These are phyloP conservation scores for Chrysotoxum bicinctum DNA, from an alignment of 2,888 invertebrate species.

Conservation along the genomic window DNA sequence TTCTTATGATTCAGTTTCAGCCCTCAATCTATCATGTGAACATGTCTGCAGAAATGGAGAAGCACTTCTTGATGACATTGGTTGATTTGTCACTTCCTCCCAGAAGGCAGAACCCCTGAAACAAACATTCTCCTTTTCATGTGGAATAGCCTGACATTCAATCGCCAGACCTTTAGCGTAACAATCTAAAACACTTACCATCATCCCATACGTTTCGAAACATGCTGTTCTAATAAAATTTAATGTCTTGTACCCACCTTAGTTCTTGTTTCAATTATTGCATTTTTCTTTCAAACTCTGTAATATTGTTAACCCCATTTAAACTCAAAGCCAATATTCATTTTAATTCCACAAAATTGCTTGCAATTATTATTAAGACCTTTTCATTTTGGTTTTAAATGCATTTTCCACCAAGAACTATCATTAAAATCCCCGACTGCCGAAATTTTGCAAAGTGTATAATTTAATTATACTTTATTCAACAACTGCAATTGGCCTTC, in stretches of 20 bases:
- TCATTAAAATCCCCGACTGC: background rate
- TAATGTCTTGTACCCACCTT: background rate
- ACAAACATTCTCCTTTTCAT: no score
- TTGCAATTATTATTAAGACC: slow-evolving; percentile 1
- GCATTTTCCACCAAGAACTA: slow-evolving; percentile 1
- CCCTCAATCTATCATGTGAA: no score
- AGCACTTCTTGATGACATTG: no score
- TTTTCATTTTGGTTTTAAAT: background rate
- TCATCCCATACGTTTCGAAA: no score
- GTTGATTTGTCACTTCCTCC: no score
- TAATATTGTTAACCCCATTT: background rate
- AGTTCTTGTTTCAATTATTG: background rate
- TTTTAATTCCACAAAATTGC: slow-evolving; percentile 1
- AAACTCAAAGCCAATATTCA: background rate
- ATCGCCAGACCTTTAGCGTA: no score
- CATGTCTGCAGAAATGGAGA: no score
- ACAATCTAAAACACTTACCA: no score
- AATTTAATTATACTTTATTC: slow-evolving; percentile 7
- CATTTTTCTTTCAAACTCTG: background rate
- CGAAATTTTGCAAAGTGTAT: background rate
- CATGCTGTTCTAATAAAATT: background rate
- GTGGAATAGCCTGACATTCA: no score
- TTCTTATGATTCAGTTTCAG: no score
- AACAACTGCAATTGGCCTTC: slow-evolving; percentile 24
- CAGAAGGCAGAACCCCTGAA: no score